Conservation (phyloP, 2,797 vertebrate species). For the Pangasius mekongensis region DNA sequence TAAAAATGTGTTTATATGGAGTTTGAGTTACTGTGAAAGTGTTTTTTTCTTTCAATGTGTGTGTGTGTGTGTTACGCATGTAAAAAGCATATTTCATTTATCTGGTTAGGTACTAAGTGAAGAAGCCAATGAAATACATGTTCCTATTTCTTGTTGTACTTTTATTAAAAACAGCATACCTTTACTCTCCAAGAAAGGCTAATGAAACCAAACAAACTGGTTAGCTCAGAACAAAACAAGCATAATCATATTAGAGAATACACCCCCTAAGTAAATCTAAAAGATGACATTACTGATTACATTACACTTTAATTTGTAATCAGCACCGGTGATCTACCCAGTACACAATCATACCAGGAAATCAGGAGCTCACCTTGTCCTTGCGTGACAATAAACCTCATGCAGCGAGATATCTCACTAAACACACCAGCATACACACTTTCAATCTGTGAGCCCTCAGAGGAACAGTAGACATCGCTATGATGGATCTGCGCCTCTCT, state of each 20-base stretch:
- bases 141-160: background rate
- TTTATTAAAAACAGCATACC: background rate
- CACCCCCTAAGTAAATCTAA: background rate
- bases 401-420: background rate
- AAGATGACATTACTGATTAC: background rate
- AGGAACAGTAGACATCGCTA: constrained; percentile 53
- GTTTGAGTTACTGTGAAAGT: no score
- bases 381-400: constrained; percentile 41
- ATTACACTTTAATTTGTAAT: background rate
- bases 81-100: background rate
- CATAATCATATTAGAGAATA: background rate
- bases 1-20: background rate
- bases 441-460: constrained; percentile 32
- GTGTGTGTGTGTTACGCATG: background rate
- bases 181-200: background rate
- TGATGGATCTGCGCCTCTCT: constrained; percentile 37
- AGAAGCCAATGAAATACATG: background rate
- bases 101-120: background rate
- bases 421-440: constrained; percentile 40
- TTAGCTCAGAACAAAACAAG: background rate
- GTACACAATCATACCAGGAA: constrained; percentile 21
- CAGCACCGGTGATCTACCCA: background rate
- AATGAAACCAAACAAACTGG: background rate
- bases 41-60: no score
- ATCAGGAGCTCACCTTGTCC: background rate